Evolutionary conservation across 2,113 vertebrate genomes (phyloP).

Genomic region (Neotragus pygmaeus): DNA sequence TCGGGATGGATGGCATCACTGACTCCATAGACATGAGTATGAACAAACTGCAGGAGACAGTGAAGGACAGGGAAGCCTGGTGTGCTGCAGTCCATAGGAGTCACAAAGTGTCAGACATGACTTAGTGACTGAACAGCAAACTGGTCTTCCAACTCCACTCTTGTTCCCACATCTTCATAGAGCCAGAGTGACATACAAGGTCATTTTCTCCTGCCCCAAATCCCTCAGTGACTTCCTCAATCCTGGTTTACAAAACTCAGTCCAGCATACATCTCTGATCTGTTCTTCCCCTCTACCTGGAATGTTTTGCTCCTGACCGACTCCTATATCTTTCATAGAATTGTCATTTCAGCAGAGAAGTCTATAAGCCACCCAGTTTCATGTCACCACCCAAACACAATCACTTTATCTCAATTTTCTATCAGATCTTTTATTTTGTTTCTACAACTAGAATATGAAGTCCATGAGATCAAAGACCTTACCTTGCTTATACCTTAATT

Average conservation of each 20-base stretch:
- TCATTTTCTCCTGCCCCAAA: neutral
- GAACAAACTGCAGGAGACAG: neutral
- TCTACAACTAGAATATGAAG: neutral
- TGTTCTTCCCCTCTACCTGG: neutral
- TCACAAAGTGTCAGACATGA: neutral
- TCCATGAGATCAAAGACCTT: neutral
- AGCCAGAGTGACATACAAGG: neutral
- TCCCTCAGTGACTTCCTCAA: neutral
- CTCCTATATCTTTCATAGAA: neutral
- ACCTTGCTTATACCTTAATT: neutral
- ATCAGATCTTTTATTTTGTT: neutral
- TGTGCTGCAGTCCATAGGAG: neutral
- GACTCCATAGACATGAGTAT: neutral
- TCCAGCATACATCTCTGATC: neutral
- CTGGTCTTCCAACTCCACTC: neutral
- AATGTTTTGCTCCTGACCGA: neutral
- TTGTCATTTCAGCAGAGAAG: neutral
- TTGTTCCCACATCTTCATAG: neutral
- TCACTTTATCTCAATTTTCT: neutral
- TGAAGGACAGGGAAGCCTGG: neutral
- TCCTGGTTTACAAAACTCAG: neutral
- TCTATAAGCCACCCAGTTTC: neutral
- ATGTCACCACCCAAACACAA: neutral
- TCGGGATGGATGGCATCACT: neutral
- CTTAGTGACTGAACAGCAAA: neutral